Conservation (phyloP, 2,888 invertebrate species). For the Caenorhabditis imperialis region DNA sequence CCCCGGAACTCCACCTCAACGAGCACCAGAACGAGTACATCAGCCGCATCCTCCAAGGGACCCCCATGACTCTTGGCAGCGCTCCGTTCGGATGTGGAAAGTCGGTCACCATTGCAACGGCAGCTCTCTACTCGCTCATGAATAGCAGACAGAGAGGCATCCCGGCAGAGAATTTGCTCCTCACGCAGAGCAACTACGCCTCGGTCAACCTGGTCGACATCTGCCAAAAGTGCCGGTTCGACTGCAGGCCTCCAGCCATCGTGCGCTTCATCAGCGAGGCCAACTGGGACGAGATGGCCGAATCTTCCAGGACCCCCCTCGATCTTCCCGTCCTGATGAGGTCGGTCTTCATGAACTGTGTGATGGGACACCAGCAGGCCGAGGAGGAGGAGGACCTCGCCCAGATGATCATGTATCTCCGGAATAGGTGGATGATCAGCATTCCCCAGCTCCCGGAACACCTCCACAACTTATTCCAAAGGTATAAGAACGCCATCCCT, state of each 20-base stretch:
- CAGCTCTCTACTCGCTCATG: constrained; percentile 1
- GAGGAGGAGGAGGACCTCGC: background rate
- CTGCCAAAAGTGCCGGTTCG: background rate
- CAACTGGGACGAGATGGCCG: constrained; percentile 22
- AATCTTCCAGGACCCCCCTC: background rate
- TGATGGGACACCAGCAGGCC: constrained; percentile 5
- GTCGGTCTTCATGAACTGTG: constrained; percentile 3
- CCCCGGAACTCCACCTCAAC: background rate
- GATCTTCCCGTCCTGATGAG: constrained; percentile 10
- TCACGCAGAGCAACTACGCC: constrained; percentile 30
- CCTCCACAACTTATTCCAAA: too few species aligned
- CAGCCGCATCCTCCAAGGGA: background rate
- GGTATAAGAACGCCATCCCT: too few species aligned
- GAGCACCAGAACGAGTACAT: constrained; percentile 9
- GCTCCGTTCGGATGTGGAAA: constrained; percentile 37
- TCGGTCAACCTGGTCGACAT: constrained; percentile 19
- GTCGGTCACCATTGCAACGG: constrained; percentile 29
- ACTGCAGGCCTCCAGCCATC: background rate
- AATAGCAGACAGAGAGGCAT: background rate
- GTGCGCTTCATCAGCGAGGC: constrained; percentile 5
- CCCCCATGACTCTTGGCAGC: constrained; percentile 10
- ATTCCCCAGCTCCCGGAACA: too few species aligned
- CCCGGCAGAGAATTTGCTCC: background rate
- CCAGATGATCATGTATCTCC: too few species aligned
- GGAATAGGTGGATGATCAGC: too few species aligned